Base-by-base conservation (phyloP, 2,888 invertebrate species). In the Automeris io region DNA sequence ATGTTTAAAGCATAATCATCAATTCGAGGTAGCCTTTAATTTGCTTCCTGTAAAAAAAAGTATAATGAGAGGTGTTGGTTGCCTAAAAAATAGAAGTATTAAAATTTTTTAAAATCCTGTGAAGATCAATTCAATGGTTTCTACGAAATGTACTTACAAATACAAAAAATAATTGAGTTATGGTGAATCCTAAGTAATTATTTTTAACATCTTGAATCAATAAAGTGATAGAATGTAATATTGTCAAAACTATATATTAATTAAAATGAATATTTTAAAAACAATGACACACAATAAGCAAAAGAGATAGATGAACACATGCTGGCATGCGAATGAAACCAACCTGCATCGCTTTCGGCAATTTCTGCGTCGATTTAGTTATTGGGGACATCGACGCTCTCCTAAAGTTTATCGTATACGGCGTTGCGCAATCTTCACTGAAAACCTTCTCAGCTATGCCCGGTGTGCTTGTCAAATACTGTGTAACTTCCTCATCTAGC, bases 301-400 rank as follows among this genome's bases (percentile, higher is more conserved):
- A 21, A 26, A 39, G 24, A 45, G 51, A 48, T 18, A 45, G 43
- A 39, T 36, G 21, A 42, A 35, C 48, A 42, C 47, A 40, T 12
- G 11, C 26, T 40, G 13, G 18, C 24, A 35, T 18, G 26, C 36
- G 9, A 33, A 45, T 45, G 45, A 44, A 41, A 75, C 86, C 80
- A 89, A 95, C 95, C 93, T 95, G 95, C 95, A 95, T 95, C 19
- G 95, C 92, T 70, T 93, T 93, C 1, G 93, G 91, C 91, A 95
- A 91, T 70, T 94, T 91, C 70, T 95, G 94, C 13, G 95, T 92
- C 0, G 95, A 95, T 55, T 94, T 92, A 0, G 95, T 95, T 39
- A 95, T 95, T 1, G 95, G 95, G 8, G 95, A 95, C 94, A 95
- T 95, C 24, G 94, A 94, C 25, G 92, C 92, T 53, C 94, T 88